A percentile compares a stretch with the other conserved stretches of the same genome.
These are phyloP conservation scores for Erebia epiphron DNA, from an alignment of 2,888 invertebrate species.

Conservation along the genomic window DNA sequence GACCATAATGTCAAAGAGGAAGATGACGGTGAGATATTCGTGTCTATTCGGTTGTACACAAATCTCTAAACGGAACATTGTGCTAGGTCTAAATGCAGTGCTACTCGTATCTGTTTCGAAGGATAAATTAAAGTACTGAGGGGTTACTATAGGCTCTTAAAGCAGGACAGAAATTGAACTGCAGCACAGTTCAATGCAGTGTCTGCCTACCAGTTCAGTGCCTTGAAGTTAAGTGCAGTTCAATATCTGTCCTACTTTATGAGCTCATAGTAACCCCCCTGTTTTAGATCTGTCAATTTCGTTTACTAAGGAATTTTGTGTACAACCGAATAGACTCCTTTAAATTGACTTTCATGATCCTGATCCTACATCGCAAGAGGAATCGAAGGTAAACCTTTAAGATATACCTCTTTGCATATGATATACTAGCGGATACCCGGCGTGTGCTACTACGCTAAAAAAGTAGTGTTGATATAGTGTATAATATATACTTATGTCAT, in stretches of 20 bases:
- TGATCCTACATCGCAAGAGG: background rate
- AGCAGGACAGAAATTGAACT: too few relatives aligned
- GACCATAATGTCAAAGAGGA: slow-evolving; percentile 93
- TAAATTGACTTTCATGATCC: background rate
- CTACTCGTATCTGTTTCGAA: background rate
- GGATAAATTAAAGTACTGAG: background rate
- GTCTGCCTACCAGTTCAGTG: too few relatives aligned
- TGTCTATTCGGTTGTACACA: slow-evolving; percentile 5
- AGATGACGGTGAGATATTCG: slow-evolving; percentile 85
- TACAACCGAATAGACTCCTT: background rate
- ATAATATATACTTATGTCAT: too few relatives aligned
- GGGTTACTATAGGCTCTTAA: too few relatives aligned
- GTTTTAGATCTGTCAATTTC: background rate
- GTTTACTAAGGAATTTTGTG: background rate
- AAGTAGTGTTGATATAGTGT: too few relatives aligned
- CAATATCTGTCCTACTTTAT: too few relatives aligned
- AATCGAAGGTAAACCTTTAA: background rate
- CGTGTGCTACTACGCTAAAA: too few relatives aligned
- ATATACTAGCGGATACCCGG: too few relatives aligned
- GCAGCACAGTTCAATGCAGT: too few relatives aligned
- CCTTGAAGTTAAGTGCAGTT: too few relatives aligned
- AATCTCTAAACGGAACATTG: background rate
- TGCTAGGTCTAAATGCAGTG: background rate
- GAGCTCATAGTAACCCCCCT: too few relatives aligned
- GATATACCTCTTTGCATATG: background rate